Evolutionary conservation across 2,113 vertebrate genomes (phyloP).

Genomic region (Amazona guildingii): DNA sequence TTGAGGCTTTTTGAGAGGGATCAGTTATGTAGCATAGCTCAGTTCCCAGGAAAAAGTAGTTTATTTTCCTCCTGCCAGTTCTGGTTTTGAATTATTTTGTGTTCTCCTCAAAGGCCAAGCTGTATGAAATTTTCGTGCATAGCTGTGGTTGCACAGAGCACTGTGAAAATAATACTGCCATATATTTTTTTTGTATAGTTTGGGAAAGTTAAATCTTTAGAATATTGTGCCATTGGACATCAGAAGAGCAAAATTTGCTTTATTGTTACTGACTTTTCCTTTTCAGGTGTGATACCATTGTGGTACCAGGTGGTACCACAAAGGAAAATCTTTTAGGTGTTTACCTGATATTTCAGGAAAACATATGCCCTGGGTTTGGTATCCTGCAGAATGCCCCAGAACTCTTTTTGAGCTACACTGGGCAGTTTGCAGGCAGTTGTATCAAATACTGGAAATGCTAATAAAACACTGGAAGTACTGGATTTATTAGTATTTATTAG

Average conservation of each 20-base stretch:
- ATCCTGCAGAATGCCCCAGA: not conserved
- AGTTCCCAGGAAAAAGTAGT: not conserved
- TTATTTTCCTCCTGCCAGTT: not conserved
- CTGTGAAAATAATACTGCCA: not conserved
- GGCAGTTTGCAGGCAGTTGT: not conserved
- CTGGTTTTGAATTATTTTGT: not conserved
- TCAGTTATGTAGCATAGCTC: not conserved
- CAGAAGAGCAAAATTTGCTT: not conserved
- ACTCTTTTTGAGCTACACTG: not conserved
- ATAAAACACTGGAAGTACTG: not conserved
- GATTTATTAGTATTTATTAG: not conserved
- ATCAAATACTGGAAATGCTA: not conserved
- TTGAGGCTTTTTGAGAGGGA: not conserved
- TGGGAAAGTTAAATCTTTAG: not conserved
- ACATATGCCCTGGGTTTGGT: accelerated
- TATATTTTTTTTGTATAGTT: not conserved
- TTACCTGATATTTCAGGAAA: not conserved
- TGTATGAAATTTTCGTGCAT: not conserved
- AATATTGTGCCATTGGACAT: not conserved
- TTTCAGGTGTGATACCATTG: not conserved
- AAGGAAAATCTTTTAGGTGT: not conserved
- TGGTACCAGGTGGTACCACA: not conserved
- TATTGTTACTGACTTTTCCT: not conserved
- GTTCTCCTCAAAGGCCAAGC: not conserved
- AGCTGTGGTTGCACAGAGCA: not conserved